A percentile compares a stretch with the other conserved stretches of the same genome.
These are phyloP conservation scores for Megalonaias nervosa DNA, from an alignment of 1,140 invertebrate genomes.

Conservation along the genomic window DNA sequence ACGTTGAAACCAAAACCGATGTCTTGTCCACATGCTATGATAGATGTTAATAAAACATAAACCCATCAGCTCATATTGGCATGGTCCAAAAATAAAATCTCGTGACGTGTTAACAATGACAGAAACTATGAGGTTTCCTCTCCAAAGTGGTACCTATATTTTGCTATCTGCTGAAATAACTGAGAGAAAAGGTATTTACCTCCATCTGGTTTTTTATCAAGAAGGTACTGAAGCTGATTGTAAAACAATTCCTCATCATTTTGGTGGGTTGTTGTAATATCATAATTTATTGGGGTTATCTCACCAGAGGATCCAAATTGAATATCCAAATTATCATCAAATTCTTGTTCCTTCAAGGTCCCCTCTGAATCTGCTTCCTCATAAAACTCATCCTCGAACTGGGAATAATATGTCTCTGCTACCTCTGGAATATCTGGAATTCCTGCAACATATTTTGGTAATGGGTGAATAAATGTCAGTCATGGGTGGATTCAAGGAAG, in stretches of 20 bases:
- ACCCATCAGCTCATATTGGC: too few relatives aligned
- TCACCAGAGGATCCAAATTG: conserved; percentile 36
- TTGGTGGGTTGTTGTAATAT: conserved; percentile 40
- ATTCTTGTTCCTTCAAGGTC: conserved; percentile 50
- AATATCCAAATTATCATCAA: conserved; percentile 37
- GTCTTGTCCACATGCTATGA: too few relatives aligned
- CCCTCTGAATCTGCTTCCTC: conserved; percentile 32
- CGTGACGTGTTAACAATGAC: too few relatives aligned
- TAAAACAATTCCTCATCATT: conserved; percentile 62
- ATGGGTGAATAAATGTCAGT: too few relatives aligned
- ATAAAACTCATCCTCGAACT: conserved; percentile 64
- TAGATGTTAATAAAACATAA: too few relatives aligned
- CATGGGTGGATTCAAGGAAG: too few relatives aligned
- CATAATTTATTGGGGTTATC: conserved; percentile 13
- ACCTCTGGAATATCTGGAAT: conserved; percentile 67
- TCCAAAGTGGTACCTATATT: too few relatives aligned
- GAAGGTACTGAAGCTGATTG: conserved; percentile 58
- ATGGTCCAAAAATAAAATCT: too few relatives aligned
- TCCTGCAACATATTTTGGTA: conserved; percentile 41
- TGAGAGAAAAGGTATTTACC: conserved; percentile 16
- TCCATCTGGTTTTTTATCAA: conserved; percentile 49
- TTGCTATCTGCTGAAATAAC: too few relatives aligned
- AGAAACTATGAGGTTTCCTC: too few relatives aligned
- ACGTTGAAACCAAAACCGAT: too few relatives aligned
- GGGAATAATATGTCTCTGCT: conserved; percentile 70